These are phyloP conservation scores for Meleagris gallopavo DNA, from an alignment of 2,113 vertebrate species.

Conservation along the genomic window DNA sequence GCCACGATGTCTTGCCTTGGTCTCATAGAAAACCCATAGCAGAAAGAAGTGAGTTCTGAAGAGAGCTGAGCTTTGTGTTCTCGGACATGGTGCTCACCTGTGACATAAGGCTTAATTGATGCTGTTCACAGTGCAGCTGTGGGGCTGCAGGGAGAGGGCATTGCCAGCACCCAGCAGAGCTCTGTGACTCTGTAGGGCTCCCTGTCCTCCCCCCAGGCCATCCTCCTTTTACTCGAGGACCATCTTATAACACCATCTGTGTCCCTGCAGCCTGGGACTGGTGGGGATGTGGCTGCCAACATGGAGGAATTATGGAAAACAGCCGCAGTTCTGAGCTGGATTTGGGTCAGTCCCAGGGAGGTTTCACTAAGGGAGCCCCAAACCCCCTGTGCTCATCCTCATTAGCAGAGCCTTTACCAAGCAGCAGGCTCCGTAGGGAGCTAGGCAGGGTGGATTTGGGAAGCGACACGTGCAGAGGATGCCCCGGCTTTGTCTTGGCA, in stretches of 20 bases:
- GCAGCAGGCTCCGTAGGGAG: fast-evolving
- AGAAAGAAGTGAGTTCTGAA: neutral
- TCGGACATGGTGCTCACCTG: too few relatives aligned
- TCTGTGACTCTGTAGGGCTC: neutral
- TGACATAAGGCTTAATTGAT: neutral
- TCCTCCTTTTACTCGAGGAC: neutral
- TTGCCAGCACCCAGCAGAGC: neutral
- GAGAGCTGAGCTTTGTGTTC: neutral
- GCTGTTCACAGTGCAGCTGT: neutral
- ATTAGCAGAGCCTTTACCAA: neutral
- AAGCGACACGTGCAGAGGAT: neutral
- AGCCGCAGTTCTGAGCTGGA: neutral
- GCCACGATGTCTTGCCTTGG: neutral
- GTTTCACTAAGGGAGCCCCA: slow-evolving; percentile 11
- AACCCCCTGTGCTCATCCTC: neutral
- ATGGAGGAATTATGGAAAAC: slow-evolving; percentile 5
- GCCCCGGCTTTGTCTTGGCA: neutral
- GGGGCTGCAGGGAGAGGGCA: neutral
- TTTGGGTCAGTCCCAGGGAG: slow-evolving; percentile 54
- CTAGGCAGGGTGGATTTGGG: fast-evolving
- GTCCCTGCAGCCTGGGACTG: neutral
- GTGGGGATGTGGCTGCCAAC: neutral
- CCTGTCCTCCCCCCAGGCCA: neutral
- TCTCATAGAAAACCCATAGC: neutral
- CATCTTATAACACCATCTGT: neutral